Evolutionary conservation across 53 echinoderm and acorn worm genomes (phyloP), one percentile per base, ranked within the genome.

Genomic region (Holothuria scabra): DNA sequence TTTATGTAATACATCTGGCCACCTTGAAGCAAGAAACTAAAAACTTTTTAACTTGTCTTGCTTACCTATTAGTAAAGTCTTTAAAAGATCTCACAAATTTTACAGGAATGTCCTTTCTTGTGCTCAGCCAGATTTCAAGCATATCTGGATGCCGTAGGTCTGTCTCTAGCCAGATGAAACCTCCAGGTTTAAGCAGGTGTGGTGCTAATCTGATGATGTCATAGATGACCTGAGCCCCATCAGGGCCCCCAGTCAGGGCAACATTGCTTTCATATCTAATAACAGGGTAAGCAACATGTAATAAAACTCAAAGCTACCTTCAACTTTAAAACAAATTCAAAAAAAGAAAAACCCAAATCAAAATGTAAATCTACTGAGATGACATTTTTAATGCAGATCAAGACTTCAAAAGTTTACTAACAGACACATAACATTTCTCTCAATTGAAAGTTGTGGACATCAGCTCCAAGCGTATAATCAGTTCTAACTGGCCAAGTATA

Each of bases 101-200:
- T 31, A 96, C 87, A 12, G 74, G 52, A 18, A 52, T 52, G 18
- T 52, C 52, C 52, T 52, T 52, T 18, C 52, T 52, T 18, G 52
- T 52, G 18, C 52, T 52, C 61, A 81, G 65, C 87, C 81, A 82
- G 34, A 31, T 59, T 83, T 56, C 65, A n/a, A 70, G 84, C 82
- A 80, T 87, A 49, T 88, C 82, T 28, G 88, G 85, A 57, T 96
- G 96, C 60, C 88, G 91, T 2, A 64, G 65, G 72, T 96, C 96
- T 20, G 93, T 91, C 67, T 96, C 96, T 28, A 96, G 64, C 96
- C 96, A 96, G 34, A 96, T 92, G 26, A 52, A 86, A 5, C 91
- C 93, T 3, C 67, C 84, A n/a, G 93, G 90, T 52, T 85, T 90
- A 32, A 96, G 84, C 14, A 96, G 63, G 35, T 80, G 66, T 28